These are phyloP conservation scores for Connochaetes taurinus DNA, from an alignment of 2,113 vertebrate genomes.

Conservation along the genomic window DNA sequence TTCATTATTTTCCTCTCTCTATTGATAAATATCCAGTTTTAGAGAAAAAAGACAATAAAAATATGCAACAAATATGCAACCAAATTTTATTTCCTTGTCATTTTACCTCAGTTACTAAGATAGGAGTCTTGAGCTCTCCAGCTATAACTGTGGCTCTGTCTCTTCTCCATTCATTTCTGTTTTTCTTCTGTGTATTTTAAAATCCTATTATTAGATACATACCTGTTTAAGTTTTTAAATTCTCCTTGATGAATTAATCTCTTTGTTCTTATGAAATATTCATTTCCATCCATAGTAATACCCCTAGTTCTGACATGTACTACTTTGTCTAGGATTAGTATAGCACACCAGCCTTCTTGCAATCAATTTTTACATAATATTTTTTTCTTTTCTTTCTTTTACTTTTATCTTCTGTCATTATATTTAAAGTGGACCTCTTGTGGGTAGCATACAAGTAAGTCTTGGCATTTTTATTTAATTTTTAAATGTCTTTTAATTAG, in stretches of 20 bases:
- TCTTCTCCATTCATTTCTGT: not conserved
- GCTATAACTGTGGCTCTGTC: not conserved
- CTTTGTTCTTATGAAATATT: not conserved
- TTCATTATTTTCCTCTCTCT: not conserved
- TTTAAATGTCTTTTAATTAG: not conserved
- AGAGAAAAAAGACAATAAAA: not conserved
- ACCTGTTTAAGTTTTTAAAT: not conserved
- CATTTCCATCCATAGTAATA: not conserved
- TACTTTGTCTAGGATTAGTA: not conserved
- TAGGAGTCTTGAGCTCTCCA: not conserved
- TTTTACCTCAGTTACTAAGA: not conserved
- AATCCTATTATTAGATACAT: not conserved
- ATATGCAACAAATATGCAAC: not conserved
- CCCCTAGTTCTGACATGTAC: not conserved
- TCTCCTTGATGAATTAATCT: not conserved
- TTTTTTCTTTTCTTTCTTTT: not conserved
- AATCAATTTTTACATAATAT: not conserved
- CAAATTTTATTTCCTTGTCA: not conserved
- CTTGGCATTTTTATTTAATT: not conserved
- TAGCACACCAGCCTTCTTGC: not conserved
- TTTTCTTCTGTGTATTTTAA: not conserved
- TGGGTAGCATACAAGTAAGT: not conserved
- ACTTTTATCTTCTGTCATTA: not conserved
- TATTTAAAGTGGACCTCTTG: not conserved
- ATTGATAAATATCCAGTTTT: slow-evolving; percentile 31